A percentile compares a stretch with the other conserved stretches of the same genome.
Conservation (phyloP, 1,140 invertebrate species). For the Aphelenchoides avenae region DNA sequence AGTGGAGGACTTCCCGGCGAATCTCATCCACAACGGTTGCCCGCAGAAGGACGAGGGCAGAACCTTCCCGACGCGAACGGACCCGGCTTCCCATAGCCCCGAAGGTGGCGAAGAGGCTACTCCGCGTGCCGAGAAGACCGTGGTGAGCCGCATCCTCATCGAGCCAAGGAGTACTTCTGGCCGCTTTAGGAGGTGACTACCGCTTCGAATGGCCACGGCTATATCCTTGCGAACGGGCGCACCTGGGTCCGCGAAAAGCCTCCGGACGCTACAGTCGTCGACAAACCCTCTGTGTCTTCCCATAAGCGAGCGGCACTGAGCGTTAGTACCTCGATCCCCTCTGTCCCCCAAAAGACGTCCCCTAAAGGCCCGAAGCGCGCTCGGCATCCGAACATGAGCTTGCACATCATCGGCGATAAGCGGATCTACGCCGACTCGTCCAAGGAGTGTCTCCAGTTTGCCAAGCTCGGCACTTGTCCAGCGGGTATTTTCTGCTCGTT, state of each 20-base stretch:
- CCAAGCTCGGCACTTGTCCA: conserved; percentile 16
- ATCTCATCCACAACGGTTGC: conserved; percentile 25
- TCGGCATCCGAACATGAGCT: conserved; percentile 19
- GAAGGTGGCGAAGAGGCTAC: no score
- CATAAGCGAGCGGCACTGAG: no score
- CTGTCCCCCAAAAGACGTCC: no score
- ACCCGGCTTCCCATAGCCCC: no score
- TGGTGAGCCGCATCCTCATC: no score
- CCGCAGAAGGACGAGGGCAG: conserved; percentile 24
- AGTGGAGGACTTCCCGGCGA: conserved; percentile 21
- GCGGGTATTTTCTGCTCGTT: conserved; percentile 31
- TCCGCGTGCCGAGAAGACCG: no score
- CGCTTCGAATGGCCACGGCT: conserved; percentile 8
- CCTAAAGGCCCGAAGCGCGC: no score
- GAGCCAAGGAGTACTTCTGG: no score
- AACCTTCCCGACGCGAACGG: conserved; percentile 20
- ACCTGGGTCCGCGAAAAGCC: conserved; percentile 28
- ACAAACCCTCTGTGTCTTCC: no score
- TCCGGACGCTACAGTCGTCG: no score
- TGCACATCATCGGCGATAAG: conserved; percentile 30
- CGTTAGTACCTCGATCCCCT: no score
- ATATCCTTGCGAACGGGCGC: conserved; percentile 19
- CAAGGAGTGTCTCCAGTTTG: conserved; percentile 39
- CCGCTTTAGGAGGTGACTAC: background rate
- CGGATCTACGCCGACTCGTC: conserved; percentile 33